Evolutionary conservation across 2,888 invertebrate species (phyloP).

Genomic region (Agrotis clavis): DNA sequence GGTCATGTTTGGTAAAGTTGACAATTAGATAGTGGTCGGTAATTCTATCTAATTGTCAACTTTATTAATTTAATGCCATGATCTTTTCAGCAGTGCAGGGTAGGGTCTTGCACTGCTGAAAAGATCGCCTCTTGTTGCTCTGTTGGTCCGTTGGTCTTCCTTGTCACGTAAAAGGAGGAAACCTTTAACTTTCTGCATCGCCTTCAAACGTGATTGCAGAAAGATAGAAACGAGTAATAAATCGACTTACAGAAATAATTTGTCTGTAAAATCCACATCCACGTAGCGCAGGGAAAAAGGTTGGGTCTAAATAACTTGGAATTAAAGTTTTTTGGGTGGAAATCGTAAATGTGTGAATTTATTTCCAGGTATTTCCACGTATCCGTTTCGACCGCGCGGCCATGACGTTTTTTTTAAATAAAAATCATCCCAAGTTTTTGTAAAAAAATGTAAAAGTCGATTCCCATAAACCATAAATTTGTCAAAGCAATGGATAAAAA

Average conservation of each 20-base stretch:
- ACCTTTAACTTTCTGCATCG: background rate
- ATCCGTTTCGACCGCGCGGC: too few relatives aligned
- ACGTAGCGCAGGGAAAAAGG: background rate
- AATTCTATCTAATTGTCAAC: too few relatives aligned
- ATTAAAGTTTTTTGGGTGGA: conserved; percentile 1
- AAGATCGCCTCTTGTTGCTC: background rate
- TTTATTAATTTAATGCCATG: background rate
- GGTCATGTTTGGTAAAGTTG: too few relatives aligned
- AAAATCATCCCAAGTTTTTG: too few relatives aligned
- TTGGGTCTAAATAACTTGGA: conserved; percentile 16
- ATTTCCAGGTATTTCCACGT: conserved; percentile 13
- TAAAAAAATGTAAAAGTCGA: too few relatives aligned
- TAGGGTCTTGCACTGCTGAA: background rate
- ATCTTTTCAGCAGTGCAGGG: too few relatives aligned
- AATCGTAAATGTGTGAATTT: conserved; percentile 2
- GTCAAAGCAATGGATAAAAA: too few relatives aligned
- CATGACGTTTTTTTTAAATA: too few relatives aligned
- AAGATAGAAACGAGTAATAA: background rate
- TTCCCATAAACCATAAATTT: too few relatives aligned
- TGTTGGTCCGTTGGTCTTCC: too few relatives aligned
- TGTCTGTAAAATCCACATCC: background rate
- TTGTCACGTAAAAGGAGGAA: too few relatives aligned
- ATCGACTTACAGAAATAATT: background rate
- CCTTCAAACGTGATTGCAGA: background rate
- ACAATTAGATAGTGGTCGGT: too few relatives aligned